Evolutionary conservation across 2,888 invertebrate species (phyloP).

Genomic region (Morpho deidamia): DNA sequence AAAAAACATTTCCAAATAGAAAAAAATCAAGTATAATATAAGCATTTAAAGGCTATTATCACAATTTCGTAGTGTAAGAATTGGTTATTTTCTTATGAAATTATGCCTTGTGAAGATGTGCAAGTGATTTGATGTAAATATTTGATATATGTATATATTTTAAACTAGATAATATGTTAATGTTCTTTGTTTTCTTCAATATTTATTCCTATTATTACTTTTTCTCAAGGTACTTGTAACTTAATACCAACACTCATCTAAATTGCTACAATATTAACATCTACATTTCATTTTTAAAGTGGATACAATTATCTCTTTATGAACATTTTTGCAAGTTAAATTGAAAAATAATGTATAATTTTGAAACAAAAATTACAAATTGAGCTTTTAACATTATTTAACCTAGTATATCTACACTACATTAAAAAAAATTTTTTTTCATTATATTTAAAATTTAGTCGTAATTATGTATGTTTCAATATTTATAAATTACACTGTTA

Average conservation of each 20-base stretch:
- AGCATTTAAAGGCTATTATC: conserved; percentile 3
- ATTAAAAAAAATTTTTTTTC: neutral
- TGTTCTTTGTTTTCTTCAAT: too few relatives aligned
- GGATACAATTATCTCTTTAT: too few relatives aligned
- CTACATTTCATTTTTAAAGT: too few relatives aligned
- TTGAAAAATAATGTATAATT: too few relatives aligned
- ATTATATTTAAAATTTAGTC: neutral
- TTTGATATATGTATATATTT: conserved; percentile 3
- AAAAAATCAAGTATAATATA: neutral
- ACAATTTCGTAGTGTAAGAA: neutral
- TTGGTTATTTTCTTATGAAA: neutral
- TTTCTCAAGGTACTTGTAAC: too few relatives aligned
- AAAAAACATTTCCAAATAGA: neutral
- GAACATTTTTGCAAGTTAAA: too few relatives aligned
- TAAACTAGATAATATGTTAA: neutral
- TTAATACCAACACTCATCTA: too few relatives aligned
- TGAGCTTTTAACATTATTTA: too few relatives aligned
- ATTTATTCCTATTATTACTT: too few relatives aligned
- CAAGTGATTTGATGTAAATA: conserved; percentile 4
- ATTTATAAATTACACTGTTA: neutral
- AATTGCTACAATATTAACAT: too few relatives aligned
- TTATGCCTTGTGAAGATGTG: neutral
- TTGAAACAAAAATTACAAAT: too few relatives aligned
- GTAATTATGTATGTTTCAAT: neutral
- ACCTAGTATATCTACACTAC: neutral